A percentile compares a stretch with the other conserved stretches of the same genome.
Evolutionary conservation across 2,797 vertebrate genomes (phyloP).

Genomic region (Coccyzus lansbergi): DNA sequence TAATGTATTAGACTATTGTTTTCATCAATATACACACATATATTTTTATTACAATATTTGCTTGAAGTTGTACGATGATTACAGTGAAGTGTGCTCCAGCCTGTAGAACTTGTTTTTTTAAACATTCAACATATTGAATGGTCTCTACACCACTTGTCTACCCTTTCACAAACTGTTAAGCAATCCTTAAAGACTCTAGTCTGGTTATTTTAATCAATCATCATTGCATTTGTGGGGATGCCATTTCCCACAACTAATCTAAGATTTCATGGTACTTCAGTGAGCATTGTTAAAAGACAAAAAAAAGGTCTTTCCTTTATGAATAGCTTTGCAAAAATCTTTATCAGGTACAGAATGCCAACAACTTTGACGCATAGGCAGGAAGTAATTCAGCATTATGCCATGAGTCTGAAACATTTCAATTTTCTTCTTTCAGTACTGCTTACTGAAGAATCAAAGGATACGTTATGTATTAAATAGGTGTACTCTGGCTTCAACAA

Average conservation of each 20-base stretch:
- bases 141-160: background rate
- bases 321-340: background rate
- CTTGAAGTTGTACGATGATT: background rate
- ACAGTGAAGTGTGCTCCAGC: background rate
- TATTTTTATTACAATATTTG: background rate
- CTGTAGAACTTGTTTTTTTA: background rate
- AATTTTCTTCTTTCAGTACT: background rate
- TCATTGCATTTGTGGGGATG: background rate
- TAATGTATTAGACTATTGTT: background rate
- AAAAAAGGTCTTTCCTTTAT: background rate
- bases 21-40: background rate
- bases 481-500: background rate
- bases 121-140: background rate
- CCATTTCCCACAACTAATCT: background rate
- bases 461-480: background rate
- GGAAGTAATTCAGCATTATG: slow-evolving; percentile 4
- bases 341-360: background rate
- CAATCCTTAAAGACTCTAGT: background rate
- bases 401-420: background rate
- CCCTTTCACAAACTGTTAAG: background rate
- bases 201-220: background rate
- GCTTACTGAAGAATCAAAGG: background rate
- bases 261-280: background rate
- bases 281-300: background rate
- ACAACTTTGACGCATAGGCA: background rate